Evolutionary conservation across 2,113 vertebrate genomes (phyloP).

Genomic region (Athene cunicularia): DNA sequence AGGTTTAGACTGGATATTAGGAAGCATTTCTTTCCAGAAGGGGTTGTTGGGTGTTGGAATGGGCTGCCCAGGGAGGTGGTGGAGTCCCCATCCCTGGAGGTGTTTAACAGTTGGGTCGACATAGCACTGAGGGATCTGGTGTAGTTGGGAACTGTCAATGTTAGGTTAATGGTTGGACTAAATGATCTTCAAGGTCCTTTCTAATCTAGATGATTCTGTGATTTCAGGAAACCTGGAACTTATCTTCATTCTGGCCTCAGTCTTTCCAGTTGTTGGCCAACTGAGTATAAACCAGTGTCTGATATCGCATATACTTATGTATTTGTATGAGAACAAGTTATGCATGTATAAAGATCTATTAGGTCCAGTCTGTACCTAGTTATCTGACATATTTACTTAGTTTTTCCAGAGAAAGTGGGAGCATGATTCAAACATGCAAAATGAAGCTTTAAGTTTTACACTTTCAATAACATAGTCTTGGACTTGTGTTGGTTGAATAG

Average conservation of each 20-base stretch:
- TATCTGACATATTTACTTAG: background rate
- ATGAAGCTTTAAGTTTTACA: background rate
- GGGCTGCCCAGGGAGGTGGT: no score
- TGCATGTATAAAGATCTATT: background rate
- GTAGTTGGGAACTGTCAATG: no score
- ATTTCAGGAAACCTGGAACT: background rate
- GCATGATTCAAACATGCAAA: background rate
- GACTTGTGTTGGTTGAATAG: background rate
- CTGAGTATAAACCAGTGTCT: background rate
- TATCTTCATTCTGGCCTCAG: background rate
- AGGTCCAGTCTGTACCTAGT: background rate
- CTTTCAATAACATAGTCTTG: background rate
- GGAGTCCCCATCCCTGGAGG: no score
- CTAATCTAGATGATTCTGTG: no score
- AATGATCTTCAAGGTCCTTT: no score
- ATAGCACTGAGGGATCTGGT: no score
- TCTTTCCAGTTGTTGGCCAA: background rate
- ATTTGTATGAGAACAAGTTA: background rate
- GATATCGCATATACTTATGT: background rate
- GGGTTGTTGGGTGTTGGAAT: no score
- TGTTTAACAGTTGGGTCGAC: no score
- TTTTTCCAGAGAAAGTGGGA: background rate
- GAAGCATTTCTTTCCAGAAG: no score
- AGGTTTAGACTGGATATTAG: no score
- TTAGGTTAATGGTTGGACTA: no score